Base-by-base conservation (phyloP, 2,888 invertebrate species). In the Ennomos fuscantarius region DNA sequence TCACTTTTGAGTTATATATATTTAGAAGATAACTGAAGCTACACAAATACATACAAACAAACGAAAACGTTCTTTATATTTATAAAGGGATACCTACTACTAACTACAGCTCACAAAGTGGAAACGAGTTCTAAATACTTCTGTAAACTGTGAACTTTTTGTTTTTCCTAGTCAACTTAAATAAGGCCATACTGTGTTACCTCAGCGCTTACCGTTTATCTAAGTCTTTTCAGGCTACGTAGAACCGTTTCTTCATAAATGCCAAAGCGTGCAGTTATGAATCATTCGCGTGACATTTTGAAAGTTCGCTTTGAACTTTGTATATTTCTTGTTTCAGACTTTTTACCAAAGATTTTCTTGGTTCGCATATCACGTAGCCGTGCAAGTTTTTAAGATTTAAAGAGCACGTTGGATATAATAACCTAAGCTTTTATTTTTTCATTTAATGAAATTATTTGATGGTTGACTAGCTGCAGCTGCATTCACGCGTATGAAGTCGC, bases 241-340 rank as follows among this genome's bases (percentile, higher is more conserved):
- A 39, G 49, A 69, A 61, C 59, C 58, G 66, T 63, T 65, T 62
- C 55, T 68, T 73, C 68, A 76, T 71, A 70, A 73, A 73, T 70
- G 70, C 68, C 73, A 70, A 70, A 66, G 66, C 68, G 71, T 72
- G 69, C 71, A 73, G 62, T 63, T 64, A 80, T 81, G 71, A 78
- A 82, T 81, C 78, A 83, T 73, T 63, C 63, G 62, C 46, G 37
- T 42, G 62, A 60, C 60, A 51, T 62, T 65, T 60, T 58, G 55
- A 58, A 66, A 59, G 57, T 63, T 62, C 45, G 37, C 54, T 63
- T 46, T 58, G 55, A 64, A 64, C 60, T 66, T 62, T 51, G 50
- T 60, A 58, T 52, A 55, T 55, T 41, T 54, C 55, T 40, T 52
- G 52, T 57, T 11, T 48, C 39, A 11, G 55, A 57, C 60, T 62